Percentiles rank a stretch among this genome's conserved stretches.
phyloP scores from a whole-genome alignment of 2,797 vertebrate species.

The Tauraco hartlaubi region DNA sequence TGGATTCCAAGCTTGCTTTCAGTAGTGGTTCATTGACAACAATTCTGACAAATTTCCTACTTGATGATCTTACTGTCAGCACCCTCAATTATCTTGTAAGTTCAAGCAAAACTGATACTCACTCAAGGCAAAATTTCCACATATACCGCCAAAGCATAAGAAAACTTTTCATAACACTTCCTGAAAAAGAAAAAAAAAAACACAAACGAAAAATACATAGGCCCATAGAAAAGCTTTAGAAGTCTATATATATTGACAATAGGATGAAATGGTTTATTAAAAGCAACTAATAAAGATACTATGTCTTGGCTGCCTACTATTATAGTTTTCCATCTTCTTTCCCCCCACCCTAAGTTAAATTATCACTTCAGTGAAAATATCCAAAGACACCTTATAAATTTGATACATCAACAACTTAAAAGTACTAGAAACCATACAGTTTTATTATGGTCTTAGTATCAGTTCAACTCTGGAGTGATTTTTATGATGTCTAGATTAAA shows the following conservation, averaged over 20 bases:
- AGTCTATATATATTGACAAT: not conserved
- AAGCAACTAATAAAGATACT: not conserved
- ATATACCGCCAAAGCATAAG: not conserved
- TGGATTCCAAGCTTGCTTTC: not conserved
- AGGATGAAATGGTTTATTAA: not conserved
- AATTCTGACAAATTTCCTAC: not conserved
- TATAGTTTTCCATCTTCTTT: not conserved
- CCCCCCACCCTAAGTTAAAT: not conserved
- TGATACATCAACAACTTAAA: not conserved
- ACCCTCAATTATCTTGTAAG: not conserved
- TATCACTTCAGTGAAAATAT: not conserved
- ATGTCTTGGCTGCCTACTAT: not conserved
- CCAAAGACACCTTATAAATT: not conserved
- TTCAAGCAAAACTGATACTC: not conserved
- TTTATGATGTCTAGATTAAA: constrained; percentile 59
- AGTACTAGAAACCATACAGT: not conserved
- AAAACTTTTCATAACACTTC: not conserved
- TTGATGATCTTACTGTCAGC: not conserved
- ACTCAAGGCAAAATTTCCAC: not conserved
- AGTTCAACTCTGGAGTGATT: not conserved
- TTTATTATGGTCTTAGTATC: too few species aligned
- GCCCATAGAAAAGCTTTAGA: not conserved
- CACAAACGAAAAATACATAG: not conserved
- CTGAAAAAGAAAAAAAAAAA: not conserved
- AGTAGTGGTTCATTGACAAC: not conserved